phyloP scores from a whole-genome alignment of 2,113 vertebrate genomes.

The Himantopus leucocephalus region DNA sequence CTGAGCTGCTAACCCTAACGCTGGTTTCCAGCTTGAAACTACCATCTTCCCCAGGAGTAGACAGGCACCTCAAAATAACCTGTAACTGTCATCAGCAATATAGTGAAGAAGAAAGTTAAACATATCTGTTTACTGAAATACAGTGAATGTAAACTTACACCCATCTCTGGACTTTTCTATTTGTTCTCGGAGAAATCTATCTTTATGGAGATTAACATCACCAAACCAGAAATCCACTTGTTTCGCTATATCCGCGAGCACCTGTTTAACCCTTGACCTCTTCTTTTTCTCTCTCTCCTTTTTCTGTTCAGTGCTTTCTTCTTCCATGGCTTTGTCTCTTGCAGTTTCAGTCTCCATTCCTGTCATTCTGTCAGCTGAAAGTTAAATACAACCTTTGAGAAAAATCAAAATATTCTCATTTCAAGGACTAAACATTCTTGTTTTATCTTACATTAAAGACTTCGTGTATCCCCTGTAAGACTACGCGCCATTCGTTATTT shows the following conservation, averaged over 20 bases:
- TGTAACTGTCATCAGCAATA: background rate
- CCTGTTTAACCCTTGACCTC: constrained; percentile 91
- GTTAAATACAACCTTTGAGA: background rate
- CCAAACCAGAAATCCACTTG: constrained; percentile 99
- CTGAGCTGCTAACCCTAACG: background rate
- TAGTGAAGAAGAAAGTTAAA: background rate
- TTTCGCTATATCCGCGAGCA: constrained; percentile 91
- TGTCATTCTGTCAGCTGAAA: constrained; percentile 55
- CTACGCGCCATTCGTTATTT: background rate
- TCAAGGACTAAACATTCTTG: background rate
- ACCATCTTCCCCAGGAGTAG: background rate
- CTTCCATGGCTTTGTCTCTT: constrained; percentile 60
- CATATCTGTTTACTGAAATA: background rate
- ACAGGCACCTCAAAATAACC: background rate
- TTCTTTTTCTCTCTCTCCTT: constrained; percentile 95
- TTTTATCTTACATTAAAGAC: background rate
- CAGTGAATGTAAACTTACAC: constrained; percentile 78
- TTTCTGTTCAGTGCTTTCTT: constrained; percentile 76
- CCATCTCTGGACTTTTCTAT: constrained; percentile 92
- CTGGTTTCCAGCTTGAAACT: background rate
- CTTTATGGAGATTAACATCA: constrained; percentile 96
- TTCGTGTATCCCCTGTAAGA: background rate
- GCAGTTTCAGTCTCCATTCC: constrained; percentile 75
- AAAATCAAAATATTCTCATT: background rate
- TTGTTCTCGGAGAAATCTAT: constrained; percentile 89